Evolutionary conservation across 2,113 vertebrate species (phyloP), one percentile per base, ranked within the genome.

Genomic region (Cyprinodon variegatus): DNA sequence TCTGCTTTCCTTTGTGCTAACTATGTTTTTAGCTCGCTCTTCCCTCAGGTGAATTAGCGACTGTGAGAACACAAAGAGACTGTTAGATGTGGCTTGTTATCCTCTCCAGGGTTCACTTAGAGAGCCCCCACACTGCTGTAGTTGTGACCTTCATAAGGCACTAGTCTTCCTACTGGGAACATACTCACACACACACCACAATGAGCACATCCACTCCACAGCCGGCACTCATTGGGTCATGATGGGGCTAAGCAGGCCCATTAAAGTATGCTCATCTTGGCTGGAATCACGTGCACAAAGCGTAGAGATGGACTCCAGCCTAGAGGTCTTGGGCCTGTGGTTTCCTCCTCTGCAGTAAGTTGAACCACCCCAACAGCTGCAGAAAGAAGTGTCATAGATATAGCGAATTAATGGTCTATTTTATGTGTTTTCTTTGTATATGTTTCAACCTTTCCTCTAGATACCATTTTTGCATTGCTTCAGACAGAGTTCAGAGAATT

Each of bases 221-320:
- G 91, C 88, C 91, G 70, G 87, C 90, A 89, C 92, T 94, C 92
- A 94, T 93, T 92, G 93, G 93, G 92, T 94, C 93, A 94, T 93
- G 90, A 94, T 92, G 90, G 92, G 92, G 93, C 93, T 95, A 94
- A 95, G 93, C 91, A 94, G 90, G 80, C 88, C 93, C 93, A 94
- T 95, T 94, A 95, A 93, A 90, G 92, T 89, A 88, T 89, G 90
- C 93, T 93, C 90, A 93, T 93, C 91, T 93, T 91, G 90, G 87
- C 91, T 89, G 84, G 79, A 77, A 91, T 90, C 92, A 92, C 89
- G 89, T 89, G 91, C 87, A 91, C 86, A 83, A 90, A 90, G 89
- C 82, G 38, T 85, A 83, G 85, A 90, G 90, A 88, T 92, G 86
- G 90, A 93, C 89, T 88, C 66, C 12, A 74, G 88, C 86, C 90